Base-by-base conservation (phyloP, 30 jellyfish, hydroid and myxozoan species). In the Hydractinia symbiolongicarpus region DNA sequence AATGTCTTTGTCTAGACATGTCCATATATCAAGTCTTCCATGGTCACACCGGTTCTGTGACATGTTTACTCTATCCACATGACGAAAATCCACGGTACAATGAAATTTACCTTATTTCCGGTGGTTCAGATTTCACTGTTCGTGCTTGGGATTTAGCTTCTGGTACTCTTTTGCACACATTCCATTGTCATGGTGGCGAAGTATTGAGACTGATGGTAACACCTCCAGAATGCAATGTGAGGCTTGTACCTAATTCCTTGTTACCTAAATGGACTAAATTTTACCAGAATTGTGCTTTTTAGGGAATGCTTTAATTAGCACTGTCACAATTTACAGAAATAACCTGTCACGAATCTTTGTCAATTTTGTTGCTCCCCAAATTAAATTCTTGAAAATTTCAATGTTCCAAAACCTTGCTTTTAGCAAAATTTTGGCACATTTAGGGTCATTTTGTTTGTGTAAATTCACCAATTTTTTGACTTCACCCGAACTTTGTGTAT, bases 81-180 rank as follows among this genome's bases (percentile, higher is more conserved):
- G 99, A 90, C 71, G 99, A 95, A 80, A 89, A 89, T 72, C 96
- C 97, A 75, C 97, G 97, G 54, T 95, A 95, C 82, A 95, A 90
- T 60, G 56, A 83, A 50, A 54, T 88, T 51, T 94, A 89, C 75
- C 95, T 95, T 79, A 90, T 95, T 61, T 89, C 97, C 56, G 99
- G 99, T 64, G 96, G 97, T 7, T 88, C 98, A 20, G 99, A 95
- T 81, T 95, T 95, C 86, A 89, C 97, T 9, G 96, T 95, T 10
- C 89, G 99, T 4, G 79, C 87, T 4, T 95, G 99, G 99, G 97
- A 95, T 79, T 84, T 88, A 8, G 79, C 81, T 55, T 73, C 67
- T 56, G 88, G 95, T 14, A 76, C 95, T 4, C 81, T 88, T 74
- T 77, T 95, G 30, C 95, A 86, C 62, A 69, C 95, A 9, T 95